Conservation (phyloP, 37 sponge, comb jelly and placozoan species). For the Spongilla lacustris region DNA sequence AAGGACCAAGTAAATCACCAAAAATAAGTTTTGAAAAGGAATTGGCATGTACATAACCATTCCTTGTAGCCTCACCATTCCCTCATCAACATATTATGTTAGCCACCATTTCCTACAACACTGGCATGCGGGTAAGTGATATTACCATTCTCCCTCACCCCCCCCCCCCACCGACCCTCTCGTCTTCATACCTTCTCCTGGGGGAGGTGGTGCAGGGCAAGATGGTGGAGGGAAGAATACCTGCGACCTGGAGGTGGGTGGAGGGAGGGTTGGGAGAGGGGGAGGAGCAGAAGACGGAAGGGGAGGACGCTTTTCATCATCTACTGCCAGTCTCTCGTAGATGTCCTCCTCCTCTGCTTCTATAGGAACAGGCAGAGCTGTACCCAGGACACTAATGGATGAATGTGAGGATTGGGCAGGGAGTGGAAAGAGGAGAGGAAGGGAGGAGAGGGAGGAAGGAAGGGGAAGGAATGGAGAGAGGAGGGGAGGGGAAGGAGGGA, state of each 20-base stretch:
- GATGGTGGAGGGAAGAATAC: background rate
- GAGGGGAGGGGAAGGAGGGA: background rate
- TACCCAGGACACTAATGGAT: background rate
- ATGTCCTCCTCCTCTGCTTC: background rate
- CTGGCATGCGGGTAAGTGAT: too few species aligned
- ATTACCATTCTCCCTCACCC: too few species aligned
- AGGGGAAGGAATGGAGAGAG: background rate
- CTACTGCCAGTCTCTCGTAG: constrained; percentile 66
- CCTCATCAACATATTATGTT: too few species aligned
- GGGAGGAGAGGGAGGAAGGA: background rate
- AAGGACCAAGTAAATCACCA: too few species aligned
- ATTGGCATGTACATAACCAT: too few species aligned
- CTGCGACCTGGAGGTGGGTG: constrained; percentile 3
- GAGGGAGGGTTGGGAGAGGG: background rate
- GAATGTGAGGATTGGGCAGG: background rate
- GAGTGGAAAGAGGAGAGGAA: background rate
- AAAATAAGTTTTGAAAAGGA: too few species aligned
- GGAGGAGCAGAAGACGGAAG: background rate
- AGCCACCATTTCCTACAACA: too few species aligned
- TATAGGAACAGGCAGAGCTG: background rate
- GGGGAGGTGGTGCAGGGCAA: constrained; percentile 9
- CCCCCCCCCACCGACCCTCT: background rate
- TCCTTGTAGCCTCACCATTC: too few species aligned
- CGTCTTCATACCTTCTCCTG: background rate
- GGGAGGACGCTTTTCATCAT: constrained; percentile 47